phyloP scores from a whole-genome alignment of 2,888 invertebrate genomes.

The Caenorhabditis sp. region DNA sequence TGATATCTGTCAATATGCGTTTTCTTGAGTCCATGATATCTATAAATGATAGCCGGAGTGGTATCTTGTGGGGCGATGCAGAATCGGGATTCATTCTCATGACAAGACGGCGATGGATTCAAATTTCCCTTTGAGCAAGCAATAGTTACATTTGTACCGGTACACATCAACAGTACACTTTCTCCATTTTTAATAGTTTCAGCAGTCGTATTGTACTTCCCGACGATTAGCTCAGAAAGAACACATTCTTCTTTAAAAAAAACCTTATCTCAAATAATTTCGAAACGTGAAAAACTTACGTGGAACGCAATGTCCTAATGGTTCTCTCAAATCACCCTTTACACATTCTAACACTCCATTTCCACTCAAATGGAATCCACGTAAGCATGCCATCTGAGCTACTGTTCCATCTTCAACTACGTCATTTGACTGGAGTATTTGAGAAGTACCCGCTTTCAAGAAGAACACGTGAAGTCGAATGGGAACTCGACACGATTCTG shows the following conservation, averaged over 20 bases:
- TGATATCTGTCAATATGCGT: slow-evolving; percentile 71
- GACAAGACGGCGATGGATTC: slow-evolving; percentile 65
- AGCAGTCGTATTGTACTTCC: slow-evolving; percentile 59
- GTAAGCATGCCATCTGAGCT: slow-evolving; percentile 72
- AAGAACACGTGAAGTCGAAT: slow-evolving; percentile 80
- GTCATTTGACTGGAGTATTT: slow-evolving; percentile 80
- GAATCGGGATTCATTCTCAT: slow-evolving; percentile 68
- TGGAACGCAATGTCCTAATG: slow-evolving; percentile 77
- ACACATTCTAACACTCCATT: slow-evolving; percentile 74
- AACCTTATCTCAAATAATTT: too few relatives aligned
- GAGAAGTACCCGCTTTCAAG: slow-evolving; percentile 69
- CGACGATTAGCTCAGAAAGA: slow-evolving; percentile 60
- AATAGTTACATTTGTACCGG: slow-evolving; percentile 62
- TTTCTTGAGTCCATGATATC: slow-evolving; percentile 66
- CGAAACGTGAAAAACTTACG: too few relatives aligned
- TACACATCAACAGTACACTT: slow-evolving; percentile 58
- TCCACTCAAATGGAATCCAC: slow-evolving; percentile 71
- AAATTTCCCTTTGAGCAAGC: slow-evolving; percentile 67
- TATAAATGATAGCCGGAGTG: slow-evolving; percentile 73
- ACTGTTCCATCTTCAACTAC: slow-evolving; percentile 73
- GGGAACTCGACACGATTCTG: slow-evolving; percentile 79
- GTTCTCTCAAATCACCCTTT: slow-evolving; percentile 69
- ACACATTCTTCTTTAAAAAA: slow-evolving; percentile 71
- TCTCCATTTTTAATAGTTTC: slow-evolving; percentile 66
- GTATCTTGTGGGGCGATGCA: slow-evolving; percentile 74